phyloP scores from a whole-genome alignment of 2,113 vertebrate species.

The Festucalex cinctus region DNA sequence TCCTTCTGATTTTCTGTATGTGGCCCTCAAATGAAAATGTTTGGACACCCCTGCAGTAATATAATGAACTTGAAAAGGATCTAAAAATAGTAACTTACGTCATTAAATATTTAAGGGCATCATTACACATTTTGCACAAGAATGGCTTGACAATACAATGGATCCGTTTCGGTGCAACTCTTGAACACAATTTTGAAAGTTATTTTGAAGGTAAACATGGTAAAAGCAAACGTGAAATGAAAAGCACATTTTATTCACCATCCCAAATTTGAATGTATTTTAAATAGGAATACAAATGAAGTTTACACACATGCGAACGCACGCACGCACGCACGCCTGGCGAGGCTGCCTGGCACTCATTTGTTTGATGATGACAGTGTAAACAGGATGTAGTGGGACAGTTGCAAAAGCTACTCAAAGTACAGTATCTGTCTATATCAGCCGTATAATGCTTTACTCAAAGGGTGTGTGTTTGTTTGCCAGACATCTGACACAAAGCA shows the following conservation, averaged over 20 bases:
- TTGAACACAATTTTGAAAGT: no score
- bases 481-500: conserved; percentile 57
- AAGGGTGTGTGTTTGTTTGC: conserved; percentile 64
- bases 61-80: neutral
- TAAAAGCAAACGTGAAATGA: neutral
- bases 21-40: no score
- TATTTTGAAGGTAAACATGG: neutral
- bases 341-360: neutral
- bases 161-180: no score
- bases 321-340: neutral
- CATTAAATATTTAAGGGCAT: neutral
- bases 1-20: no score
- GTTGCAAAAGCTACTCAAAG: conserved; percentile 54
- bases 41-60: no score
- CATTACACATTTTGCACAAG: neutral
- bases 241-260: neutral
- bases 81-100: neutral
- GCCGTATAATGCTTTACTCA: conserved; percentile 57
- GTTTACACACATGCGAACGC: neutral
- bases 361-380: conserved; percentile 29
- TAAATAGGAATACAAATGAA: neutral
- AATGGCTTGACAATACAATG: no score
- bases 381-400: conserved; percentile 60
- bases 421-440: conserved; percentile 36
- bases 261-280: neutral